phyloP scores from a whole-genome alignment of 2,888 invertebrate genomes.

The Chromoteleia sp. region DNA sequence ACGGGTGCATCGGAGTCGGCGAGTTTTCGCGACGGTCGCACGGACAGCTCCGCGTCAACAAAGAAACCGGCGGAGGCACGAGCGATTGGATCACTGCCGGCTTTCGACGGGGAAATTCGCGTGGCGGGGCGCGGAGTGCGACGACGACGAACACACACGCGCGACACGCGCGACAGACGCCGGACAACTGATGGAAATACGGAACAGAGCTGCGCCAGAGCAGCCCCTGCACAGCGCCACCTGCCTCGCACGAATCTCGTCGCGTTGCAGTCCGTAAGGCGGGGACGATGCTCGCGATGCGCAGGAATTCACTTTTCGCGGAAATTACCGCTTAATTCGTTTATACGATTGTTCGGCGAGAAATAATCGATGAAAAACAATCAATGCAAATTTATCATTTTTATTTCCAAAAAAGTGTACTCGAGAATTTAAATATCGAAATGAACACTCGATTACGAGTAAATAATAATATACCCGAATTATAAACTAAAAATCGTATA shows the following conservation, averaged over 20 bases:
- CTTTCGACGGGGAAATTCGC: constrained; percentile 21
- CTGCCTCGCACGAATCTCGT: constrained; percentile 30
- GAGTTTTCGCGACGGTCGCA: constrained; percentile 14
- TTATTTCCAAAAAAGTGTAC: too few relatives aligned
- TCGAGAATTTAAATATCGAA: too few relatives aligned
- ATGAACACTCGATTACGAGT: too few relatives aligned
- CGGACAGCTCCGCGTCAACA: constrained; percentile 10
- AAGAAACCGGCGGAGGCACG: not conserved
- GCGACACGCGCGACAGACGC: constrained; percentile 42
- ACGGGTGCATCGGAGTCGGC: constrained; percentile 18
- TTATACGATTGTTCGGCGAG: too few relatives aligned
- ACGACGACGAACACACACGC: constrained; percentile 24
- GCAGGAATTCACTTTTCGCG: constrained; percentile 14
- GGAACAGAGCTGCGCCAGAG: constrained; percentile 30
- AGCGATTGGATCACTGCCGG: constrained; percentile 21
- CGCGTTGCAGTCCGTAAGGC: constrained; percentile 49
- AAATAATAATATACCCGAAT: too few relatives aligned
- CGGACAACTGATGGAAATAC: constrained; percentile 48
- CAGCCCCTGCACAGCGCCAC: constrained; percentile 50
- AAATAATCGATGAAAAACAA: too few relatives aligned
- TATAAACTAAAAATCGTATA: too few relatives aligned
- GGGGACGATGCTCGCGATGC: constrained; percentile 32
- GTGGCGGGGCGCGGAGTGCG: constrained; percentile 12
- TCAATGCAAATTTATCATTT: too few relatives aligned
- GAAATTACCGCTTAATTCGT: too few relatives aligned